Evolutionary conservation across 2,888 invertebrate species (phyloP).

Genomic region (Euzophera pinguis): DNA sequence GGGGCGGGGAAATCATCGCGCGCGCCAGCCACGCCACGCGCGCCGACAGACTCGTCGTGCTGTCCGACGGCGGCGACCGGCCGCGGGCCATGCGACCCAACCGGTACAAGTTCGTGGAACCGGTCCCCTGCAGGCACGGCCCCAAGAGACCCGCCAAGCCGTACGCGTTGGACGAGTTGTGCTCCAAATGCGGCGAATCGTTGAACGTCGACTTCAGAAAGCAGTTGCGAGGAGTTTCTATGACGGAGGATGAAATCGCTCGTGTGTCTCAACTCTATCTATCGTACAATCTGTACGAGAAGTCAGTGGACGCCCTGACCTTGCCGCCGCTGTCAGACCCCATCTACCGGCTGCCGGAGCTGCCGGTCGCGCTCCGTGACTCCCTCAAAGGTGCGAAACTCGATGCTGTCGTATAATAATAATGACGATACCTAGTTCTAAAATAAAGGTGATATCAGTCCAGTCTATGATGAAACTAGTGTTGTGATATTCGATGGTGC

Average conservation of each 20-base stretch:
- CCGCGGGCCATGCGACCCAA: slow-evolving; percentile 34
- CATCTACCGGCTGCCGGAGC: slow-evolving; percentile 60
- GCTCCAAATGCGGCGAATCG: slow-evolving; percentile 59
- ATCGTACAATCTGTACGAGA: slow-evolving; percentile 57
- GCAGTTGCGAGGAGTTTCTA: slow-evolving; percentile 51
- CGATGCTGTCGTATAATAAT: slow-evolving; percentile 45
- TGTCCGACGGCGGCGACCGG: slow-evolving; percentile 43
- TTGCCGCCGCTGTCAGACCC: slow-evolving; percentile 66
- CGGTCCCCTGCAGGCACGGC: slow-evolving; percentile 49
- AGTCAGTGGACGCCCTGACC: slow-evolving; percentile 48
- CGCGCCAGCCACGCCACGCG: slow-evolving; percentile 37
- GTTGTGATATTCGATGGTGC: slow-evolving; percentile 45
- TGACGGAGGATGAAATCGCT: slow-evolving; percentile 63
- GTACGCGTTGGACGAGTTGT: slow-evolving; percentile 48
- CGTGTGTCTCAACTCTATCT: slow-evolving; percentile 59
- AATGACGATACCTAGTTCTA: slow-evolving; percentile 13
- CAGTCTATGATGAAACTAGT: slow-evolving; percentile 15
- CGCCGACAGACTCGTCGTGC: slow-evolving; percentile 44
- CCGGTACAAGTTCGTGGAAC: slow-evolving; percentile 57
- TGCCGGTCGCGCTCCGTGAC: slow-evolving; percentile 50
- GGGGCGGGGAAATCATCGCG: slow-evolving; percentile 62
- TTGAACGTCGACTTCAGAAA: slow-evolving; percentile 55
- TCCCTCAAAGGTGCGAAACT: slow-evolving; percentile 52
- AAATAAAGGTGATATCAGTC: not conserved
- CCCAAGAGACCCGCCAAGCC: slow-evolving; percentile 40